Evolutionary conservation across 2,113 vertebrate genomes (phyloP).

Genomic region (Indri indri): DNA sequence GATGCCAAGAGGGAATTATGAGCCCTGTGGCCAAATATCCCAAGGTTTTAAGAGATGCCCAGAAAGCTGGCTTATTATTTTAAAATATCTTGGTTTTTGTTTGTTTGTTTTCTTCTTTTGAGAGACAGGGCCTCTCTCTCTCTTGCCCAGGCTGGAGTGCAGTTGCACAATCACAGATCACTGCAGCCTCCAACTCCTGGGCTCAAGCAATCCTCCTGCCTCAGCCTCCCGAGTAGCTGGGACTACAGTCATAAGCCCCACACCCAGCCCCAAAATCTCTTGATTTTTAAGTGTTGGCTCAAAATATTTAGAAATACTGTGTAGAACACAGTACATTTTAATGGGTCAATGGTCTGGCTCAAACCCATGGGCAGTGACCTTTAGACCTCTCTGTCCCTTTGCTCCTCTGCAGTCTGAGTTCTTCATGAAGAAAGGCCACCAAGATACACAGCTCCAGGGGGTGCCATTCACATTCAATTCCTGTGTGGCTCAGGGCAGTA

Average conservation of each 20-base stretch:
- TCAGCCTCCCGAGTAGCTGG: too few relatives aligned
- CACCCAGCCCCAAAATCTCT: too few relatives aligned
- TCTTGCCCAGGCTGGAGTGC: too few relatives aligned
- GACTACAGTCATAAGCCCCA: too few relatives aligned
- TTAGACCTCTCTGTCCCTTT: not conserved
- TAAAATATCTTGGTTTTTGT: not conserved
- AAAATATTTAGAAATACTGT: conserved; percentile 19
- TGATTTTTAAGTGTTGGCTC: not conserved
- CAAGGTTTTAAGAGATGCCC: not conserved
- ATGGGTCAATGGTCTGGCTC: not conserved
- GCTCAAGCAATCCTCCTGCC: too few relatives aligned
- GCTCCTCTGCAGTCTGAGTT: not conserved
- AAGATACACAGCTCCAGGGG: too few relatives aligned
- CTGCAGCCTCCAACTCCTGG: too few relatives aligned
- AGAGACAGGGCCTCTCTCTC: too few relatives aligned
- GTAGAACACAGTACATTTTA: not conserved
- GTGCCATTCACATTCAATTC: not conserved
- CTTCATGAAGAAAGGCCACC: rapidly evolving
- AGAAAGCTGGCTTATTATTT: not conserved
- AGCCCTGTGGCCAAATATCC: not conserved
- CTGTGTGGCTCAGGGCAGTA: not conserved
- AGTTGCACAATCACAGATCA: too few relatives aligned
- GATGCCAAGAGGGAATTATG: not conserved
- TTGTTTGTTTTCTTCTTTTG: not conserved
- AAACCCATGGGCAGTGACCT: not conserved